phyloP scores from a whole-genome alignment of 2,888 invertebrate genomes.

The Polylopha cassiicola region DNA sequence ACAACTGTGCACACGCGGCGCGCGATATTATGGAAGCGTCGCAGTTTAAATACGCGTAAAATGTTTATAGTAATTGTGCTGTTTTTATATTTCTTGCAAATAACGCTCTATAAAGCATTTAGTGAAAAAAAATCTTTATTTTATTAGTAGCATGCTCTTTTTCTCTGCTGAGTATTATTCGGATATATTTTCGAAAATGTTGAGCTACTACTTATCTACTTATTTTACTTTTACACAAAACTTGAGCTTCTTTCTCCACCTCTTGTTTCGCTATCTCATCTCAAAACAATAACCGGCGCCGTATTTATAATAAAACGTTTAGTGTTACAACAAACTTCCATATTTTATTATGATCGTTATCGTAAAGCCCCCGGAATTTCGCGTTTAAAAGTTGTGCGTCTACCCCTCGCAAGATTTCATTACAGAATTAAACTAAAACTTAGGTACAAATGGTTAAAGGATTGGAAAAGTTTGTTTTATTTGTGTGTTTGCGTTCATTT shows the following conservation, averaged over 20 bases:
- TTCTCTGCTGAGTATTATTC: no score
- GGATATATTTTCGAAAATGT: no score
- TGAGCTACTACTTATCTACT: no score
- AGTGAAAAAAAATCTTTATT: no score
- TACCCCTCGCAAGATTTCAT: conserved; percentile 54
- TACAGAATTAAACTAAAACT: conserved; percentile 63
- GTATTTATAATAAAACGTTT: conserved; percentile 74
- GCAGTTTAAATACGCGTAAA: conserved; percentile 21
- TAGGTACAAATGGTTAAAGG: conserved; percentile 26
- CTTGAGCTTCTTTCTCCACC: conserved; percentile 21
- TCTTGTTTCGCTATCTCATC: conserved; percentile 27
- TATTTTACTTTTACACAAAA: conserved; percentile 4
- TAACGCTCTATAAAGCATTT: no score
- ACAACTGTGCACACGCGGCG: no score
- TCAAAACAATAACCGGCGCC: conserved; percentile 48
- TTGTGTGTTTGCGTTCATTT: conserved; percentile 16
- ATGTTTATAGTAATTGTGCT: conserved; percentile 17
- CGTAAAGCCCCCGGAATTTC: conserved; percentile 61
- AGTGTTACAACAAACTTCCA: conserved; percentile 73
- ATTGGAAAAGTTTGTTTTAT: conserved; percentile 24
- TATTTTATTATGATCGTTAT: conserved; percentile 76
- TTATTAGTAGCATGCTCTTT: no score
- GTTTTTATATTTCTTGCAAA: no score
- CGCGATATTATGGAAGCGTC: conserved; percentile 10
- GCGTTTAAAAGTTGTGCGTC: conserved; percentile 61